phyloP scores from a whole-genome alignment of 1,140 invertebrate genomes.

The Stenopsyche tienmushanensis region DNA sequence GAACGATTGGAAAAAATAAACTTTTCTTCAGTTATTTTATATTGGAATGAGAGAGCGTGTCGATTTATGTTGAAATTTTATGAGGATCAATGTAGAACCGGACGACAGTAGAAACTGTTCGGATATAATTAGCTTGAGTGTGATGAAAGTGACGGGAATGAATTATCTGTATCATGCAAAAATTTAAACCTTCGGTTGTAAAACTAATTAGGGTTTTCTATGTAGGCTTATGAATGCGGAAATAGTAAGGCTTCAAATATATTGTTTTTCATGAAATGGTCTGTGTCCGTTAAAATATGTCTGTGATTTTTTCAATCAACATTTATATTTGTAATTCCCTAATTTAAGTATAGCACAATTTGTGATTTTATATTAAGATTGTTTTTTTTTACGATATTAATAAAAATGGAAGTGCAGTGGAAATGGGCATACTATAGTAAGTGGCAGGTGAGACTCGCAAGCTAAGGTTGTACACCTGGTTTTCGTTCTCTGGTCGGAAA shows the following conservation, averaged over 20 bases:
- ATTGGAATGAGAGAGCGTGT: slow-evolving; percentile 21
- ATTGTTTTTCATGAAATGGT: slow-evolving; percentile 47
- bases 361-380: slow-evolving; percentile 58
- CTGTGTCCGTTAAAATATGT: slow-evolving; percentile 59
- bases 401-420: slow-evolving; percentile 15
- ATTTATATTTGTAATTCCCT: slow-evolving; percentile 59
- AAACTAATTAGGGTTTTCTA: slow-evolving; percentile 59
- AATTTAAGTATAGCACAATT: slow-evolving; percentile 59
- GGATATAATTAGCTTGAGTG: slow-evolving; percentile 26
- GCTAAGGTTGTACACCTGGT: too few relatives aligned
- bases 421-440: too few relatives aligned
- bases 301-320: slow-evolving; percentile 62
- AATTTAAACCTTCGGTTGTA: slow-evolving; percentile 55
- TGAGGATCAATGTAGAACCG: slow-evolving; percentile 15
- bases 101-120: slow-evolving; percentile 26
- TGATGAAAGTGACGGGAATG: slow-evolving; percentile 21
- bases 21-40: slow-evolving; percentile 16
- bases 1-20: slow-evolving; percentile 18
- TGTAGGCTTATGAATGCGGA: slow-evolving; percentile 51
- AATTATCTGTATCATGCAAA: slow-evolving; percentile 35
- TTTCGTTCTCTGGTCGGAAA: background rate
- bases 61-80: slow-evolving; percentile 8
- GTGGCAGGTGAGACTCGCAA: background rate
- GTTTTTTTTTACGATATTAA: slow-evolving; percentile 39
- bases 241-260: slow-evolving; percentile 49